Conservation (phyloP, 2,113 vertebrate species). For the Cygnus buccinator region DNA sequence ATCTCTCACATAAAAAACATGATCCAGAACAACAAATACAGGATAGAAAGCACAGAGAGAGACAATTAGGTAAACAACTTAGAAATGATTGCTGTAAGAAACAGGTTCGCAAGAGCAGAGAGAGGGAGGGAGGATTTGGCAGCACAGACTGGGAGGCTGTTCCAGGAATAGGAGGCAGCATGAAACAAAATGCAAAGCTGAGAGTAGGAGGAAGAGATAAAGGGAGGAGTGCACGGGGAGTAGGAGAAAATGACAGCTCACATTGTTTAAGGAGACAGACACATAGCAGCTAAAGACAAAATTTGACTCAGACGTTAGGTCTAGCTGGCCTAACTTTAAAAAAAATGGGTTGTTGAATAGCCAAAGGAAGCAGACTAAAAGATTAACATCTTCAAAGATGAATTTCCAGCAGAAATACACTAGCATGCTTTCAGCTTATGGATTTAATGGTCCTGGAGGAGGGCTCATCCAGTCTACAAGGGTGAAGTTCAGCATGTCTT, state of each 20-base stretch:
- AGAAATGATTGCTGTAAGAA: slow-evolving; percentile 21
- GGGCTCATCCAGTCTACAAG: neutral
- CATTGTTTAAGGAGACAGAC: slow-evolving; percentile 21
- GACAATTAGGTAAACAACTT: slow-evolving; percentile 18
- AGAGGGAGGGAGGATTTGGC: slow-evolving; percentile 37
- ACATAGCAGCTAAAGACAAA: neutral
- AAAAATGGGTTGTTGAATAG: neutral
- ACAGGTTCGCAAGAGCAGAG: neutral
- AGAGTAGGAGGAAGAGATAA: slow-evolving; percentile 52
- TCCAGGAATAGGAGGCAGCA: slow-evolving; percentile 46
- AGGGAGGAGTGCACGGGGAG: neutral
- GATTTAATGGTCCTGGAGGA: neutral
- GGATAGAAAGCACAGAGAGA: neutral
- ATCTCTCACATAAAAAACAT: neutral
- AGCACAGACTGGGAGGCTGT: slow-evolving; percentile 30
- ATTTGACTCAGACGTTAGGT: neutral
- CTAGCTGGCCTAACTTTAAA: neutral
- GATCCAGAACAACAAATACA: neutral
- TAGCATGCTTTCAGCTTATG: neutral
- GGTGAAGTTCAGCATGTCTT: neutral
- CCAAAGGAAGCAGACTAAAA: neutral
- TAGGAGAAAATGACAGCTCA: slow-evolving; percentile 44
- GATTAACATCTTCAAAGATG: neutral
- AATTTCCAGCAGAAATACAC: neutral
- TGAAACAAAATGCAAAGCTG: slow-evolving; percentile 26